Percentiles rank a stretch among this genome's conserved stretches.
phyloP scores from a whole-genome alignment of 30 jellyfish, hydroid and myxozoan species.

The Cassiopea xamachana region DNA sequence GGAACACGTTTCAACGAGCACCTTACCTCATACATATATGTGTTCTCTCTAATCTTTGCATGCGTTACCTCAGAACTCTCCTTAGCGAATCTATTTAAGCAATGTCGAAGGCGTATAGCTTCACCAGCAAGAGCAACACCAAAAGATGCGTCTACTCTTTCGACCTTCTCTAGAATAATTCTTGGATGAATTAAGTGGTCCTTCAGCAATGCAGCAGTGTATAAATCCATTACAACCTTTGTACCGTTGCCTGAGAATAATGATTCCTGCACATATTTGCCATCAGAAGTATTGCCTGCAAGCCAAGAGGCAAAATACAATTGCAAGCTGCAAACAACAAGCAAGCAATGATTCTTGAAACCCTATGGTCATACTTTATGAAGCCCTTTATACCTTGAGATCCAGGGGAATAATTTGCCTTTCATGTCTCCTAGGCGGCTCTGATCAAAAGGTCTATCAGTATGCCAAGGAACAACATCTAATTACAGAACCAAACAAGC shows the following conservation, averaged over 20 bases:
- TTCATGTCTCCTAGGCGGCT: too few species aligned
- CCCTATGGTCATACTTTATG: too few species aligned
- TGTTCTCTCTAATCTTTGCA: neutral
- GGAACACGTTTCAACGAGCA: neutral
- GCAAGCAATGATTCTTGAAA: too few species aligned
- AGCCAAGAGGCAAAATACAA: neutral
- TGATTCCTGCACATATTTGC: slow-evolving; percentile 28
- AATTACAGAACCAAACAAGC: too few species aligned
- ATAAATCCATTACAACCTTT: slow-evolving; percentile 22
- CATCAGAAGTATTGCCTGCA: slow-evolving; percentile 44
- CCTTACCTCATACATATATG: slow-evolving; percentile 10
- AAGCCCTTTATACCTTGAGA: too few species aligned
- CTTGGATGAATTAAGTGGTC: slow-evolving; percentile 36
- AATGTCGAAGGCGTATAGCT: slow-evolving; percentile 9
- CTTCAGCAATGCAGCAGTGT: slow-evolving; percentile 20
- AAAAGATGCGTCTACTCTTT: slow-evolving; percentile 16
- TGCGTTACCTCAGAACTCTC: slow-evolving; percentile 16
- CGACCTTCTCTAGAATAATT: neutral
- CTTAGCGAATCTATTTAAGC: slow-evolving; percentile 20
- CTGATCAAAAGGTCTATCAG: too few species aligned
- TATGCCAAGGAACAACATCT: too few species aligned
- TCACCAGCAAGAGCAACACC: slow-evolving; percentile 63
- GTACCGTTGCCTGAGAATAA: slow-evolving; percentile 28
- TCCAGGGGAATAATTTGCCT: too few species aligned
- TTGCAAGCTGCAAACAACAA: neutral